A percentile compares a stretch with the other conserved stretches of the same genome.
phyloP scores from a whole-genome alignment of 2,888 invertebrate species.

The Magallana nippona region DNA sequence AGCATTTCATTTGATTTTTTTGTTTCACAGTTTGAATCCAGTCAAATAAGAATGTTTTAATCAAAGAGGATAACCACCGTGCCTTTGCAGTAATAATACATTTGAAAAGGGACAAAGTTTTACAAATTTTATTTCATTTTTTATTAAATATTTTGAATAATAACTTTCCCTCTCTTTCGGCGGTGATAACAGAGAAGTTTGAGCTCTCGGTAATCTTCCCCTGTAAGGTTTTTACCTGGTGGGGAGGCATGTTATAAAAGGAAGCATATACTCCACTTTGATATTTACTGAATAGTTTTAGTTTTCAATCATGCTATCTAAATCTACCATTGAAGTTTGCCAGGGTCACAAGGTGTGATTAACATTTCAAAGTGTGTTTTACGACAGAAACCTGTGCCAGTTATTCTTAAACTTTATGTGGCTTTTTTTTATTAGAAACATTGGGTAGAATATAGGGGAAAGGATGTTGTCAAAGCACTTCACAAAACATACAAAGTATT shows the following conservation, averaged over 20 bases:
- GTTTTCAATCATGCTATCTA: constrained; percentile 29
- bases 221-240: not conserved
- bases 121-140: constrained; percentile 12
- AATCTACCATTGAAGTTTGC: constrained; percentile 24
- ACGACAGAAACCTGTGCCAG: not conserved
- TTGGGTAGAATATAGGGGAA: not conserved
- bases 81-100: constrained; percentile 15
- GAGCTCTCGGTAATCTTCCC: not conserved
- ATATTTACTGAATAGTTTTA: constrained; percentile 19
- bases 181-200: not conserved
- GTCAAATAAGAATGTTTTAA: constrained; percentile 23
- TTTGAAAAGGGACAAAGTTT: constrained; percentile 25
- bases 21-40: constrained; percentile 17
- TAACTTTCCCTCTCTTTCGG: not conserved
- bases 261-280: not conserved
- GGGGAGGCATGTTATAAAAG: not conserved
- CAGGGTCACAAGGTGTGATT: constrained; percentile 19
- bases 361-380: constrained; percentile 5
- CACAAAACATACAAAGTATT: too few species aligned
- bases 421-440: not conserved
- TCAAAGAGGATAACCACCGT: not conserved
- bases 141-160: constrained; percentile 26
- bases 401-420: not conserved
- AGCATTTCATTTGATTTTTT: constrained; percentile 5
- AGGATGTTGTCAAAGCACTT: too few species aligned